Evolutionary conservation across 1,140 invertebrate species (phyloP), one percentile per base, ranked within the genome.

Genomic region (Popillia japonica): DNA sequence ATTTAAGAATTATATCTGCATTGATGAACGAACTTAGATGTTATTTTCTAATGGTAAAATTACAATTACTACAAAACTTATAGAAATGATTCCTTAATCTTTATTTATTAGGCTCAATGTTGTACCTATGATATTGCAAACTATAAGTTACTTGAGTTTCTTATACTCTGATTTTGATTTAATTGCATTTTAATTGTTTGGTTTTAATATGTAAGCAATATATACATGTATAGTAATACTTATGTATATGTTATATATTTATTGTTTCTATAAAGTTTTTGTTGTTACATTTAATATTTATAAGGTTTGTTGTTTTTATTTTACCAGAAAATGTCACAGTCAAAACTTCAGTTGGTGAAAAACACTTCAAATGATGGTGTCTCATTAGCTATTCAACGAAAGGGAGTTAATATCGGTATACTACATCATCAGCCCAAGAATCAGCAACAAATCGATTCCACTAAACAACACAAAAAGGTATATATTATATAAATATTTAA

Each of bases 311-410:
- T 48, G 44, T 10, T 68, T 34, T 10, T 1, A 55, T 55, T 34
- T 68, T 9, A 9, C 6, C 27, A 72, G 68, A 74, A 78, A 79
- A 72, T 83, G 9, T 81, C 82, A 7, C 86, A 85, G 77, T 85
- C 86, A 7, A 86, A 85, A 78, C 72, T 87, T 8, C 85, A 86
- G 81, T 17, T 86, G 7, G 77, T 87, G 0, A 87, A 86, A 79
- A 86, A 86, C 78, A 40, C 79, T 7, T 78, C 80, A 42, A 82
- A 84, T 78, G 78, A 83, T n/a, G 84, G 84, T 9, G 83, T 84
- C 0, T 84, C 84, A 0, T 74, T 86, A 27, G 83, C 83, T 0
- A 75, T 86, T n/a, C 80, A 84, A 41, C 82, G 83, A 75, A 86
- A 83, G 76, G 84, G 83, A 8, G 81, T 86, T 8, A 85, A 83